These are phyloP conservation scores for Poeciliopsis turneri DNA, from an alignment of 2,797 vertebrate genomes.

Conservation along the genomic window DNA sequence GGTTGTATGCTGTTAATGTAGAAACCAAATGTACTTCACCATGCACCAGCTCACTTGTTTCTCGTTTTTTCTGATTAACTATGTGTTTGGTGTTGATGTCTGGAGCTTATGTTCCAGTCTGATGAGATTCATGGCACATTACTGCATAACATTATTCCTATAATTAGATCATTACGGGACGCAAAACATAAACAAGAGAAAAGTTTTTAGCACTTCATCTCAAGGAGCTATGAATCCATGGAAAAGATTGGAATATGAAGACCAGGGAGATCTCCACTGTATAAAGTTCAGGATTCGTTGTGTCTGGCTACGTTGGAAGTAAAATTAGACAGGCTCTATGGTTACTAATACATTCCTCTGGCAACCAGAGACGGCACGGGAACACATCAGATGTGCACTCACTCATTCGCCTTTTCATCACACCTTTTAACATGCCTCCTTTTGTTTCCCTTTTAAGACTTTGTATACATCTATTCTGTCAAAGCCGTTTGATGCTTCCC, in stretches of 20 bases:
- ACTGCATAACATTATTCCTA: conserved; percentile 89
- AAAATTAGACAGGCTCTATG: conserved; percentile 28
- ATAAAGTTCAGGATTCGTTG: conserved; percentile 18
- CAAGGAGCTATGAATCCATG: conserved; percentile 77
- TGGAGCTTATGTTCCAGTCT: conserved; percentile 21
- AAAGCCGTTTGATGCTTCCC: conserved; percentile 62
- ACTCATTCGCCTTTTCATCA: conserved; percentile 23
- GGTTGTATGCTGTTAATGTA: conserved; percentile 69
- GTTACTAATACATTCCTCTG: conserved; percentile 36
- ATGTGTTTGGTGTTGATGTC: conserved; percentile 31
- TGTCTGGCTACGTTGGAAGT: conserved; percentile 13
- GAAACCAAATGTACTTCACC: conserved; percentile 73
- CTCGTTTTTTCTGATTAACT: conserved; percentile 70
- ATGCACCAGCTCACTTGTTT: conserved; percentile 69
- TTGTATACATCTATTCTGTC: conserved; percentile 49
- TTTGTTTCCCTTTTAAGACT: conserved; percentile 62
- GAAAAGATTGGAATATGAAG: conserved; percentile 59
- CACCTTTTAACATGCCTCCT: conserved; percentile 54
- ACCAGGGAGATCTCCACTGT: neutral
- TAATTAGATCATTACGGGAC: conserved; percentile 81
- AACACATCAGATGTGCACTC: conserved; percentile 56
- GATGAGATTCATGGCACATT: conserved; percentile 42
- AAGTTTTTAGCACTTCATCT: conserved; percentile 87
- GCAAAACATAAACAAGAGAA: conserved; percentile 87
- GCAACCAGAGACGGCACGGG: conserved; percentile 38